These are phyloP conservation scores for Ormyrus pomaceus DNA, from an alignment of 2,888 invertebrate species.

Conservation along the genomic window DNA sequence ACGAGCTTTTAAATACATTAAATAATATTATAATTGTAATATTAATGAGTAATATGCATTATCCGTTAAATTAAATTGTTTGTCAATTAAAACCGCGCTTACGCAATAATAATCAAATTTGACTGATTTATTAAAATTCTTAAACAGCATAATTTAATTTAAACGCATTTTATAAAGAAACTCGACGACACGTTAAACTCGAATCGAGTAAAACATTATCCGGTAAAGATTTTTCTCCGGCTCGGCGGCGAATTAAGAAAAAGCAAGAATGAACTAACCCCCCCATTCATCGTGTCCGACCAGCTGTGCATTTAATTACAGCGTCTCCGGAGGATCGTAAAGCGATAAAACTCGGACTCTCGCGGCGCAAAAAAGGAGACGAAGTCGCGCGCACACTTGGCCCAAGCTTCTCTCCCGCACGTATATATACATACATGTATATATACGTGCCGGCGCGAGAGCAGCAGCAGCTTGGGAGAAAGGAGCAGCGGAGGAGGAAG, in stretches of 20 bases:
- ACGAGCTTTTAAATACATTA: too few relatives aligned
- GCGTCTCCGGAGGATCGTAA: conserved; percentile 55
- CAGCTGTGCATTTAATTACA: conserved; percentile 55
- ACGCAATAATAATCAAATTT: too few relatives aligned
- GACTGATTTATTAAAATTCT: too few relatives aligned
- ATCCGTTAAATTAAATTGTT: too few relatives aligned
- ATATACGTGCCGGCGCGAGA: neutral
- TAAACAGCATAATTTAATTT: too few relatives aligned
- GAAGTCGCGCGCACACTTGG: neutral
- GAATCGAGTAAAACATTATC: too few relatives aligned
- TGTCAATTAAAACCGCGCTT: too few relatives aligned
- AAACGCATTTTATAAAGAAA: too few relatives aligned
- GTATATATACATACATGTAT: neutral
- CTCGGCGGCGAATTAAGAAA: too few relatives aligned
- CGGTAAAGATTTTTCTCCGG: too few relatives aligned
- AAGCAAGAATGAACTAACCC: neutral
- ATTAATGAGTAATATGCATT: neutral
- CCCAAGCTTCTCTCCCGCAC: neutral
- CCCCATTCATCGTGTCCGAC: conserved; percentile 39
- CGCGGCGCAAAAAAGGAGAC: conserved; percentile 13
- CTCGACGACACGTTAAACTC: too few relatives aligned
- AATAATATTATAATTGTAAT: neutral
- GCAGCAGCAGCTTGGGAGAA: conserved; percentile 36
- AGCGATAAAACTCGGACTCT: conserved; percentile 49
- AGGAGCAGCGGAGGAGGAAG: conserved; percentile 22